phyloP scores from a whole-genome alignment of 2,888 invertebrate species.

The Periphyllus acericola region DNA sequence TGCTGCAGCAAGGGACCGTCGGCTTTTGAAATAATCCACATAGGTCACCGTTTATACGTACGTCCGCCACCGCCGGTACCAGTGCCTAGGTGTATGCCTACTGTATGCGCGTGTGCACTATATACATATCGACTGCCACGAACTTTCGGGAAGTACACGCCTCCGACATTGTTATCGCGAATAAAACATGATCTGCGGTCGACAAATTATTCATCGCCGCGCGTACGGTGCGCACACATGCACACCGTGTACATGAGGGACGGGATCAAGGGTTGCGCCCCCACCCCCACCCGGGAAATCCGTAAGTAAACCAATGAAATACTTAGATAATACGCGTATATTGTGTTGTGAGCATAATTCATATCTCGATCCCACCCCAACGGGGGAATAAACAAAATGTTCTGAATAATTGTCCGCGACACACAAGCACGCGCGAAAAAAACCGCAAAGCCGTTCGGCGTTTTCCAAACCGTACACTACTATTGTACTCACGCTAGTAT shows the following conservation, averaged over 20 bases:
- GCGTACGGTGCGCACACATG: too few species aligned
- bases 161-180: conserved; percentile 28
- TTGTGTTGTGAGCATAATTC: too few species aligned
- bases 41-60: not conserved
- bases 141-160: not conserved
- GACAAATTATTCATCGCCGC: conserved; percentile 24
- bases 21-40: not conserved
- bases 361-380: too few species aligned
- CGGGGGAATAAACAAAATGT: too few species aligned
- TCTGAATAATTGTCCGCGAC: too few species aligned
- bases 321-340: too few species aligned
- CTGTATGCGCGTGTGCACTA: not conserved
- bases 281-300: not conserved
- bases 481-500: too few species aligned
- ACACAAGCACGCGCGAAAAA: too few species aligned
- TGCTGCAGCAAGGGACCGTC: not conserved
- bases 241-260: not conserved
- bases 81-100: too few species aligned
- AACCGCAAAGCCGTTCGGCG: too few species aligned
- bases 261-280: not conserved
- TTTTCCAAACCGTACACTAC: too few species aligned
- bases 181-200: conserved; percentile 26
- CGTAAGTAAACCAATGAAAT: not conserved
- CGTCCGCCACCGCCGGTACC: not conserved
- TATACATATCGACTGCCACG: not conserved